These are phyloP conservation scores for Thamnaconus septentrionalis DNA, from an alignment of 2,113 vertebrate species.

Conservation along the genomic window DNA sequence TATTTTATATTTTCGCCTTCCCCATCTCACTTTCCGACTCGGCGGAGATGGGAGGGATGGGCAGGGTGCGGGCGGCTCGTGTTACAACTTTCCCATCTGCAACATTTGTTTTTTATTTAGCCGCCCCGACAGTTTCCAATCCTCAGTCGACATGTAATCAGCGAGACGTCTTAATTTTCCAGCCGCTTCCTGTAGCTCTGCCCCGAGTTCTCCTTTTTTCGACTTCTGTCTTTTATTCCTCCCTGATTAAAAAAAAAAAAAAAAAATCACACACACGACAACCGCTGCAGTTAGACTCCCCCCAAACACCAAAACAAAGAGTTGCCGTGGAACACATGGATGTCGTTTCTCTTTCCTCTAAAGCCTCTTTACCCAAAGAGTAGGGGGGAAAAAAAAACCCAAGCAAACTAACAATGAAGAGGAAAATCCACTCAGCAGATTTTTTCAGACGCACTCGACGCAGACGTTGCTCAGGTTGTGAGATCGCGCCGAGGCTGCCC, in stretches of 20 bases:
- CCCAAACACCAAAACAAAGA: conserved; percentile 16
- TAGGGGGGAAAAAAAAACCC: background rate
- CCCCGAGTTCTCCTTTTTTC: conserved; percentile 40
- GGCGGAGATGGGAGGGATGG: conserved; percentile 18
- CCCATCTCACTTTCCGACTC: too few species aligned
- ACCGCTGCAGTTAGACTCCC: conserved; percentile 42
- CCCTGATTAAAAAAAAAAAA: conserved; percentile 62
- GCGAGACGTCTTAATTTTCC: conserved; percentile 64
- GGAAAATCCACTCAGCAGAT: background rate
- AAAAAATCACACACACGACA: conserved; percentile 12
- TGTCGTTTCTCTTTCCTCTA: conserved; percentile 24
- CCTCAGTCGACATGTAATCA: conserved; percentile 57
- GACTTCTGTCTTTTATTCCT: conserved; percentile 47
- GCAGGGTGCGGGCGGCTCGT: conserved; percentile 31
- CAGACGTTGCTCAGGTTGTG: background rate
- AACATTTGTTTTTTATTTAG: conserved; percentile 75
- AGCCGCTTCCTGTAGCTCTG: conserved; percentile 62
- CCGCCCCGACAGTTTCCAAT: conserved; percentile 56
- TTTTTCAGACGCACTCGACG: background rate
- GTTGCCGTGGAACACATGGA: conserved; percentile 40
- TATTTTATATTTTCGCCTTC: too few species aligned
- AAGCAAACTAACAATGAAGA: background rate
- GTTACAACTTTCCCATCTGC: conserved; percentile 53
- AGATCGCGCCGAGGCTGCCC: conserved; percentile 15
- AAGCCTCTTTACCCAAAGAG: background rate